A percentile compares a stretch with the other conserved stretches of the same genome.
phyloP scores from a whole-genome alignment of 2,888 invertebrate species.

The Hanleya hanleyi region DNA sequence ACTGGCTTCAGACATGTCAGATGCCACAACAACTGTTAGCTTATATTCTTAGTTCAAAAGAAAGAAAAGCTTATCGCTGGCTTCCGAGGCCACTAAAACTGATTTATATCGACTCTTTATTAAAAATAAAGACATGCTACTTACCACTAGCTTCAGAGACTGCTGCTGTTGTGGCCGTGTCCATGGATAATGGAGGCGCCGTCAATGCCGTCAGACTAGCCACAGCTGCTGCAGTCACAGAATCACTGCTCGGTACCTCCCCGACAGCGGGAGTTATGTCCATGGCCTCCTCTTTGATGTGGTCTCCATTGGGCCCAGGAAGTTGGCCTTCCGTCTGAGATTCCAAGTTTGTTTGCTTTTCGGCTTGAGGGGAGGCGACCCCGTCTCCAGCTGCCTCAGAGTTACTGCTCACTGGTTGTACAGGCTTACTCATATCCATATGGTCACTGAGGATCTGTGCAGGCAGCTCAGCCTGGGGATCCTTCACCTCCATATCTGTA shows the following conservation, averaged over 20 bases:
- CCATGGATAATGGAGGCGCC: not conserved
- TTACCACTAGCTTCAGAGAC: slow-evolving; percentile 20
- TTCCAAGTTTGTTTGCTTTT: too few relatives aligned
- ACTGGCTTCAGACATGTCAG: too few relatives aligned
- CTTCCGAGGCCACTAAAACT: too few relatives aligned
- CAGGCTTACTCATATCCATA: not conserved
- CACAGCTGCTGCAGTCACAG: slow-evolving; percentile 12
- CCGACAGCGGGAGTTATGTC: not conserved
- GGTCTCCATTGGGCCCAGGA: not conserved
- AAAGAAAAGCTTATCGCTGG: too few relatives aligned
- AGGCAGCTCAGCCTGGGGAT: not conserved
- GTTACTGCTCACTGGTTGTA: not conserved
- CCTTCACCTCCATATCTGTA: slow-evolving; percentile 3
- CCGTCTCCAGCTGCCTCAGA: not conserved
- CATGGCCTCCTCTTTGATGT: not conserved
- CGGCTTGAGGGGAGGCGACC: not conserved
- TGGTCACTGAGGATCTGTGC: slow-evolving; percentile 1
- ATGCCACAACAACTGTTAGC: too few relatives aligned
- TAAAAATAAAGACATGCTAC: too few relatives aligned
- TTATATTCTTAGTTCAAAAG: too few relatives aligned
- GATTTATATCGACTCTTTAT: too few relatives aligned
- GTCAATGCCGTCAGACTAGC: slow-evolving; percentile 9
- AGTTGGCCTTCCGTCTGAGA: not conserved
- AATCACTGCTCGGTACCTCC: slow-evolving; percentile 1
- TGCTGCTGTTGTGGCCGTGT: slow-evolving; percentile 16